Conservation (phyloP, 1,140 invertebrate species). For the Micrasema longulum region DNA sequence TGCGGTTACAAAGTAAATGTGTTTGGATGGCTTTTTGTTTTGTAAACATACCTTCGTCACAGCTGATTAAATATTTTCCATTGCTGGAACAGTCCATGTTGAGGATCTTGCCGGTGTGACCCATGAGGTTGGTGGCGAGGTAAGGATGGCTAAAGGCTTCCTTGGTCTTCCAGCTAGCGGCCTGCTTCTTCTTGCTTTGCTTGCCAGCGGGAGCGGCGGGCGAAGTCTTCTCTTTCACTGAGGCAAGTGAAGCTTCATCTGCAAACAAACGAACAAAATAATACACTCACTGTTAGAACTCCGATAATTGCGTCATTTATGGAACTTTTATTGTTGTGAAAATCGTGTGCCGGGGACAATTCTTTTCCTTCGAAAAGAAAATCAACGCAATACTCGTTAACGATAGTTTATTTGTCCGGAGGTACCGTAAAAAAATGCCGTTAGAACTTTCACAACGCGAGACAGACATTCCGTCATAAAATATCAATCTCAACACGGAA, state of each 20-base stretch:
- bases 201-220: not conserved
- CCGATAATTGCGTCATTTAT: not conserved
- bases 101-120: constrained; percentile 78
- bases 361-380: constrained; percentile 3
- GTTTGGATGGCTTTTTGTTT: too few relatives aligned
- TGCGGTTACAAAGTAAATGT: too few relatives aligned
- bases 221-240: constrained; percentile 41
- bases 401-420: not conserved
- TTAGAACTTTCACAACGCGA: constrained; percentile 42
- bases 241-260: constrained; percentile 35
- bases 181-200: constrained; percentile 37
- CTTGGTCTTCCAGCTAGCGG: constrained; percentile 50
- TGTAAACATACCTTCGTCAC: constrained; percentile 80
- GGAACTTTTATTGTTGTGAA: not conserved
- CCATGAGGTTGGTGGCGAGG: constrained; percentile 82
- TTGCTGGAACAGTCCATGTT: constrained; percentile 85
- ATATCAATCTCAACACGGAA: too few relatives aligned
- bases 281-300: not conserved
- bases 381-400: not conserved
- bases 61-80: constrained; percentile 85
- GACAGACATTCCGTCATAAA: too few relatives aligned
- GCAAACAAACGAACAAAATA: constrained; percentile 14
- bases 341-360: not conserved
- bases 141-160: constrained; percentile 75
- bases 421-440: constrained; percentile 37